Evolutionary conservation across 1,140 invertebrate species (phyloP), one percentile per base, ranked within the genome.

Genomic region (Leptinotarsa undecemlineata): DNA sequence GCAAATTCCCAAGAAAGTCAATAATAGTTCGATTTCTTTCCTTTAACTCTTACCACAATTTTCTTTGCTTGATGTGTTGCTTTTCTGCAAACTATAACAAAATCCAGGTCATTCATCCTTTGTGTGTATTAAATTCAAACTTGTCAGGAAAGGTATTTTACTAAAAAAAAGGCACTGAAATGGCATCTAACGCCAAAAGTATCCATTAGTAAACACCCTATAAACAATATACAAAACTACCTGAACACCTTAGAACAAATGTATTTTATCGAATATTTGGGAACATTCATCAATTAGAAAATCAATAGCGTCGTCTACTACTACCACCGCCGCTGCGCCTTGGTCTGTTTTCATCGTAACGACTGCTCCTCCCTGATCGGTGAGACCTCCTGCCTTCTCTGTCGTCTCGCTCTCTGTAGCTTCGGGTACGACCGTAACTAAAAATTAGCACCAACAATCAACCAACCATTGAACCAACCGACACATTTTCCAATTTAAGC

Each of bases 401-500:
- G 73, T 81, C 74, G 73, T 83, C 82, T 63, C 83, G 72, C 61
- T 83, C 84, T 70, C 83, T 80, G 74, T 81, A 72, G 74, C 81
- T 77, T 78, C 84, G 80, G 72, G 78, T 77, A 66, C 82, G 79
- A 78, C 81, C 81, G 83, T 83, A 84, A 84, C 84, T 85, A 85
- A 85, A 85, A 83, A 85, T 74, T 76, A 76, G 76, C 71, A 82
- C 76, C 74, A 71, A 79, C 72, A 73, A 81, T 70, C 77, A 77
- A 66, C 73, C 73, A 19, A 73, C 26, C 51, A 79, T 72, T 61
- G 42, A 76, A 71, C 74, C 72, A 75, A 68, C 62, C 48, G 71
- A 70, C 20, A 64, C 68, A 68, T 20, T 68, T 60, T 63, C 69
- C 51, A 60, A 47, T 71, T 61, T 51, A 70, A 74, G 69, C 64